phyloP scores from a whole-genome alignment of 2,888 invertebrate genomes.

The Sturmia bella region DNA sequence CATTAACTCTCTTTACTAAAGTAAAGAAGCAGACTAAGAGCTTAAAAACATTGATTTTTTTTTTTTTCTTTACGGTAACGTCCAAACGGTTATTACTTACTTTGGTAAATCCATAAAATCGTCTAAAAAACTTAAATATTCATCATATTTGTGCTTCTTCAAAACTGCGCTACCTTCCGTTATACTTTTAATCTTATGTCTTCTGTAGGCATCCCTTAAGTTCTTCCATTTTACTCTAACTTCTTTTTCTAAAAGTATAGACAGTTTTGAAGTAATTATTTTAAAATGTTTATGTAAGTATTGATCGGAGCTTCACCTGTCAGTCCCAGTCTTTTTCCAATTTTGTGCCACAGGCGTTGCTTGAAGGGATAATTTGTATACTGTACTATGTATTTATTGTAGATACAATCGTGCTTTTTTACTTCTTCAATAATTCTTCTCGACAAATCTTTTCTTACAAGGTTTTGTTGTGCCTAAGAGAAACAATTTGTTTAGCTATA shows the following conservation, averaged over 20 bases:
- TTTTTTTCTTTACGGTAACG: too few species aligned
- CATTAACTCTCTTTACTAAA: too few species aligned
- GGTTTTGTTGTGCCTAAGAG: not conserved
- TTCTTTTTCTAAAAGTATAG: not conserved
- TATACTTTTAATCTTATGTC: not conserved
- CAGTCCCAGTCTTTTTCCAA: slow-evolving; percentile 20
- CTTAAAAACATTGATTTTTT: too few species aligned
- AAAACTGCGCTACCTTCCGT: not conserved
- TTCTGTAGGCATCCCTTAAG: slow-evolving; percentile 15
- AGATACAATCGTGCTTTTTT: slow-evolving; percentile 17
- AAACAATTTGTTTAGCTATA: too few species aligned
- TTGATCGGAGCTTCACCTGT: slow-evolving; percentile 12
- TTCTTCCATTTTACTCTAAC: slow-evolving; percentile 8
- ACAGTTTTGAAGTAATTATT: not conserved
- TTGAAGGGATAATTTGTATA: slow-evolving; percentile 9
- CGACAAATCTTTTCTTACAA: not conserved
- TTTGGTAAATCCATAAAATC: not conserved
- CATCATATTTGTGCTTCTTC: slow-evolving; percentile 9
- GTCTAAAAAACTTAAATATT: slow-evolving; percentile 17
- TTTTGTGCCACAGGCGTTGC: slow-evolving; percentile 13
- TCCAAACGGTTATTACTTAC: too few species aligned
- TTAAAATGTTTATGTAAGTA: not conserved
- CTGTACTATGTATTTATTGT: not conserved
- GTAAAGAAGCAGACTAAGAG: too few species aligned
- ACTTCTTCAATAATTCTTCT: slow-evolving; percentile 9